These are phyloP conservation scores for Orthosia gothica DNA, from an alignment of 2,888 invertebrate genomes.

Conservation along the genomic window DNA sequence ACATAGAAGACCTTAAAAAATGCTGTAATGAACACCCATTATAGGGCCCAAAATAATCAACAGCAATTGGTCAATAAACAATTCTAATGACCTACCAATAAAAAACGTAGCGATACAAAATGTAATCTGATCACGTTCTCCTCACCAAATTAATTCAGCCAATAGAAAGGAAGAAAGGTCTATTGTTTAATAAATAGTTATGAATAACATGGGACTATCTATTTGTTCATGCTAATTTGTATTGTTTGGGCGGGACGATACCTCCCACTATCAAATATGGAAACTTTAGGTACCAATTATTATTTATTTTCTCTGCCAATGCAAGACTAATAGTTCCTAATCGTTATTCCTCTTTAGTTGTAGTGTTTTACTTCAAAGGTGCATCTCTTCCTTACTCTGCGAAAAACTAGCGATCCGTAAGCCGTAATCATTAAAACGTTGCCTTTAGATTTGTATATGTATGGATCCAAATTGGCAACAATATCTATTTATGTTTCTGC, in stretches of 20 bases:
- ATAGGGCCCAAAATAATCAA: not conserved
- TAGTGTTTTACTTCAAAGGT: not conserved
- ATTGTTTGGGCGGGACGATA: constrained; percentile 47
- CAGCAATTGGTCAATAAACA: constrained; percentile 22
- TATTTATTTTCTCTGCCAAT: not conserved
- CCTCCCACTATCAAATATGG: constrained; percentile 31
- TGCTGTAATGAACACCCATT: not conserved
- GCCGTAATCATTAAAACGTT: not conserved
- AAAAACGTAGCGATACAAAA: constrained; percentile 31
- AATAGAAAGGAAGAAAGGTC: constrained; percentile 59
- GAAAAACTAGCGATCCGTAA: not conserved
- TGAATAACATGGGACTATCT: constrained; percentile 29
- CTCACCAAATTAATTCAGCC: constrained; percentile 60
- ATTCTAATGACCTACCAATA: constrained; percentile 34
- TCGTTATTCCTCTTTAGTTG: not conserved
- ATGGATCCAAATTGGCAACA: no score
- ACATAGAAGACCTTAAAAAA: not conserved
- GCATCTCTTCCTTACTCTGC: not conserved
- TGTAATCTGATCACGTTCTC: constrained; percentile 64
- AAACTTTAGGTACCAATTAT: not conserved
- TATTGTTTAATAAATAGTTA: constrained; percentile 49
- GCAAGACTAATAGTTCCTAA: not conserved
- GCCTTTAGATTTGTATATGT: no score
- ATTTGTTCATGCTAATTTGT: constrained; percentile 52
- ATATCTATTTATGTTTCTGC: no score